Conservation (phyloP, 1,140 invertebrate genomes). For the Mylabris phalerata region DNA sequence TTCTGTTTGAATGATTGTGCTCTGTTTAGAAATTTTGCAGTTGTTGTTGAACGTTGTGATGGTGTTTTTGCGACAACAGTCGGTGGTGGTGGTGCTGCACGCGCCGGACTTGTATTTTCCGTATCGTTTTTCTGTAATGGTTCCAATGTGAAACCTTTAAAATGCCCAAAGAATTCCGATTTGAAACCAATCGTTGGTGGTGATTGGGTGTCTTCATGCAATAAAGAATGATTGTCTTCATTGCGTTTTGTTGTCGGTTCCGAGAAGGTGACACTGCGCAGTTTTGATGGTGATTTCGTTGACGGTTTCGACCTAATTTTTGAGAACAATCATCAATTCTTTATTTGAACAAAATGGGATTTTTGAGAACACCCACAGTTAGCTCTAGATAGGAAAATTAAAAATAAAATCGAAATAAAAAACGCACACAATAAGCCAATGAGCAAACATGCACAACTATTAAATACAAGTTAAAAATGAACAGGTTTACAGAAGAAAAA, state of each 20-base stretch:
- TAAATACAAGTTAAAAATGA: background rate
- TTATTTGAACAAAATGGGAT: too few relatives aligned
- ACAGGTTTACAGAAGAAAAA: background rate
- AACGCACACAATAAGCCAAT: too few relatives aligned
- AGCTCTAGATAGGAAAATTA: background rate
- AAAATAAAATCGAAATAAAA: background rate
- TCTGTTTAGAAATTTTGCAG: slow-evolving; percentile 24
- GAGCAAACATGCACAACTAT: background rate
- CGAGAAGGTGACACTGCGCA: slow-evolving; percentile 48
- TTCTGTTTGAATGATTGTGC: slow-evolving; percentile 31
- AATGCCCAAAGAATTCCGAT: slow-evolving; percentile 70
- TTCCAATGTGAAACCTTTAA: slow-evolving; percentile 73
- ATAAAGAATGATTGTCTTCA: slow-evolving; percentile 48
- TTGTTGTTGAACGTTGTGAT: background rate
- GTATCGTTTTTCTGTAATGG: slow-evolving; percentile 53
- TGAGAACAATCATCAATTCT: too few relatives aligned
- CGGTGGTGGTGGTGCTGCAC: slow-evolving; percentile 44
- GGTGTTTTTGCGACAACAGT: slow-evolving; percentile 30
- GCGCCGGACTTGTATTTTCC: slow-evolving; percentile 34
- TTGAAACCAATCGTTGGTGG: slow-evolving; percentile 38
- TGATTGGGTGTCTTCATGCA: slow-evolving; percentile 28
- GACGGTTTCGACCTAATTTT: background rate
- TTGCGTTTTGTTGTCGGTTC: slow-evolving; percentile 47
- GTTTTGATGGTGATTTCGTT: slow-evolving; percentile 45
- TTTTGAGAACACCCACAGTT: too few relatives aligned